Percentiles rank a stretch among this genome's conserved stretches.
Conservation (phyloP, 64 coral and sea anemone genomes). For the Acropora tenuis region DNA sequence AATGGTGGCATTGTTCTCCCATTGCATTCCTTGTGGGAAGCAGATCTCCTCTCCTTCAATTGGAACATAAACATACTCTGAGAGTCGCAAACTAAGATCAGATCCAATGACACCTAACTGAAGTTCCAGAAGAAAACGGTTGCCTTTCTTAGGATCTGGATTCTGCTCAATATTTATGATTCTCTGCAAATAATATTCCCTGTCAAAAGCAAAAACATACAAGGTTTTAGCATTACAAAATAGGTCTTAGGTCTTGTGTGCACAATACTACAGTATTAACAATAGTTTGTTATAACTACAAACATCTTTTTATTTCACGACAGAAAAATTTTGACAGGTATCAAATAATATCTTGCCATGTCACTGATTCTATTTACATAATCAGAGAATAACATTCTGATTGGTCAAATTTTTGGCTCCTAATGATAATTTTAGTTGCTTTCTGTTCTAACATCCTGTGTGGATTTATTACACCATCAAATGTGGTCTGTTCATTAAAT, state of each 20-base stretch:
- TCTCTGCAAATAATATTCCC: constrained; percentile 14
- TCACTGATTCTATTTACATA: too few relatives aligned
- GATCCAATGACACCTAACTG: constrained; percentile 13
- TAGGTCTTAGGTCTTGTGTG: neutral
- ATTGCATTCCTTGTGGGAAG: constrained; percentile 44
- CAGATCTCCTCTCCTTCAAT: constrained; percentile 3
- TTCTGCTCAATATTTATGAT: constrained; percentile 64
- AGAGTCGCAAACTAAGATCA: constrained; percentile 30
- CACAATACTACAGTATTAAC: too few relatives aligned
- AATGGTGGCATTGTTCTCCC: constrained; percentile 20
- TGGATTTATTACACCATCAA: too few relatives aligned
- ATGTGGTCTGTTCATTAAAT: too few relatives aligned
- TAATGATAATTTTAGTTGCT: too few relatives aligned
- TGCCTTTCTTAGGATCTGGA: constrained; percentile 11
- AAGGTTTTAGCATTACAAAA: neutral
- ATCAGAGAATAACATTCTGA: too few relatives aligned
- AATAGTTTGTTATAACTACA: too few relatives aligned
- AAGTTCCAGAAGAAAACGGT: constrained; percentile 52
- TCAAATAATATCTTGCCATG: too few relatives aligned
- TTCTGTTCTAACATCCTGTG: too few relatives aligned
- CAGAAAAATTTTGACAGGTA: too few relatives aligned
- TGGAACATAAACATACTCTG: constrained; percentile 41
- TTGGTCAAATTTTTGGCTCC: too few relatives aligned
- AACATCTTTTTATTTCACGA: too few relatives aligned
- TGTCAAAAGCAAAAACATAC: neutral